Conservation (phyloP, 2,888 invertebrate genomes). For the Cistogaster globosa region DNA sequence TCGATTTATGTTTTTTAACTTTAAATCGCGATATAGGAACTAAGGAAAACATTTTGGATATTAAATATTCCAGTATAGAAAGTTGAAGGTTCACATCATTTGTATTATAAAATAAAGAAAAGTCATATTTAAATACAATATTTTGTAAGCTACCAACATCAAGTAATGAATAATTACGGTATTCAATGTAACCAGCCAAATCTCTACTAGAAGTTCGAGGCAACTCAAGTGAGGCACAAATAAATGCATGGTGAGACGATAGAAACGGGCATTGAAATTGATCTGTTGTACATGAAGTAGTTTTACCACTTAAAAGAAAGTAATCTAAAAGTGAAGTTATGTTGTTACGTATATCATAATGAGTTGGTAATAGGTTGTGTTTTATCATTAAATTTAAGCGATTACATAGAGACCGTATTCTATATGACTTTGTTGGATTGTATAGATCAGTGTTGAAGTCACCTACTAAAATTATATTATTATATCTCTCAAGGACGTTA, state of each 20-base stretch:
- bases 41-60: background rate
- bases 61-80: background rate
- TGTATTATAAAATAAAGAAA: no score
- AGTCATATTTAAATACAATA: no score
- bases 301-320: background rate
- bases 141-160: no score
- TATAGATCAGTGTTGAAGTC: background rate
- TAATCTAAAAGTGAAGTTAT: background rate
- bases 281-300: background rate
- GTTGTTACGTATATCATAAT: no score
- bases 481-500: background rate
- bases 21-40: background rate
- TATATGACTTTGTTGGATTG: background rate
- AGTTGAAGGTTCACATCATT: no score
- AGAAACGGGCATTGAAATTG: background rate
- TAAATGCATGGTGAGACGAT: background rate
- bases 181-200: no score
- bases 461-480: conserved; percentile 1
- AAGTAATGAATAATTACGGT: no score
- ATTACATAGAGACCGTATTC: no score
- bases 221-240: no score
- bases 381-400: no score
- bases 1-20: background rate
- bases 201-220: no score
- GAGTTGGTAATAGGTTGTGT: no score